phyloP scores from a whole-genome alignment of 2,888 invertebrate species.

The Tupiocoris notatus region DNA sequence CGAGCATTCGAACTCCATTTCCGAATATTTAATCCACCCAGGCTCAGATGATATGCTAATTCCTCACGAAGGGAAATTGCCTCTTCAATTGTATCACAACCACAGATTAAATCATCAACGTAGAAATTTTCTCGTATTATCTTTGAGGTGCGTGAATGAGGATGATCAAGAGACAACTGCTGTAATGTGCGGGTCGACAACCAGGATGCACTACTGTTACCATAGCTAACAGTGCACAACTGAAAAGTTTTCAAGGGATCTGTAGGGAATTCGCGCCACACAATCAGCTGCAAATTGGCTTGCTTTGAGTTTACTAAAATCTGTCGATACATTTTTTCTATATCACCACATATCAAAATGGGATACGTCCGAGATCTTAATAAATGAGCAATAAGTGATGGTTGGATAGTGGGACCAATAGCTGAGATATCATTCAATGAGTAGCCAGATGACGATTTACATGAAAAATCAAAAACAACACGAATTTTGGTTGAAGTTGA shows the following conservation, averaged over 20 bases:
- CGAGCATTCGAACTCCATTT: slow-evolving; percentile 10
- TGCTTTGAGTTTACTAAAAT: slow-evolving; percentile 46
- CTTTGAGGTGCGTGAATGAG: not conserved
- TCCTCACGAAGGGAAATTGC: too few species aligned
- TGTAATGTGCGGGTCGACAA: slow-evolving; percentile 37
- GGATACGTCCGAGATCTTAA: slow-evolving; percentile 39
- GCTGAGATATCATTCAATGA: slow-evolving; percentile 44
- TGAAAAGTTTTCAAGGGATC: slow-evolving; percentile 45
- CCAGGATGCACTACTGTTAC: slow-evolving; percentile 47
- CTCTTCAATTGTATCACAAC: not conserved
- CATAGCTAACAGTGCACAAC: slow-evolving; percentile 50
- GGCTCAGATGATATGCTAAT: too few species aligned
- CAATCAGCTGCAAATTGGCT: slow-evolving; percentile 47
- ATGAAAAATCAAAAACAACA: too few species aligned
- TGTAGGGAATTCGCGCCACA: slow-evolving; percentile 48
- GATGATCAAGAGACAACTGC: not conserved
- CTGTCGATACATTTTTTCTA: slow-evolving; percentile 51
- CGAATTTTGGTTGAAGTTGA: too few species aligned
- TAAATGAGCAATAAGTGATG: slow-evolving; percentile 36
- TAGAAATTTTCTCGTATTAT: slow-evolving; percentile 9
- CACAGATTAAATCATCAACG: slow-evolving; percentile 16
- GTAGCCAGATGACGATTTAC: slow-evolving; percentile 45
- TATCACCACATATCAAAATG: slow-evolving; percentile 48
- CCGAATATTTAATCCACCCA: too few species aligned
- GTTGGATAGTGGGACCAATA: slow-evolving; percentile 44